A percentile compares a stretch with the other conserved stretches of the same genome.
Evolutionary conservation across 2,113 vertebrate species (phyloP).

Genomic region (Bungarus multicinctus): DNA sequence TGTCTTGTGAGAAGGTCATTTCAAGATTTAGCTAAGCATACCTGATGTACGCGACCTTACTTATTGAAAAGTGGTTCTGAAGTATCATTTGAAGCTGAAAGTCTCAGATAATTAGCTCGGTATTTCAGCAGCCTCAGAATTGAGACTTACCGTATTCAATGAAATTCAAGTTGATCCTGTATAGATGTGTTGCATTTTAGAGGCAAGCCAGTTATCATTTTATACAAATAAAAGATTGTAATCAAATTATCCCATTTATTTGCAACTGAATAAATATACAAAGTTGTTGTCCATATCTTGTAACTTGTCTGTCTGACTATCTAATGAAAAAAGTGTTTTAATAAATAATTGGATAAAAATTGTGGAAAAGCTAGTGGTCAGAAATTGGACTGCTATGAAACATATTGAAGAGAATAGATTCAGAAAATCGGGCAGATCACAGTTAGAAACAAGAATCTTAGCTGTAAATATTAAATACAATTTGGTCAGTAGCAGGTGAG

Average conservation of each 20-base stretch:
- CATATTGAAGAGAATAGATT: not conserved
- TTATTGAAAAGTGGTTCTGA: not conserved
- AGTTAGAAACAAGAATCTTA: not conserved
- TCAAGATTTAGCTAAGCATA: not conserved
- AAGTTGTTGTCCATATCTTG: not conserved
- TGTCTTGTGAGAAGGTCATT: not conserved
- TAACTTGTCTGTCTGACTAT: not conserved
- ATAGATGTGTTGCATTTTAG: not conserved
- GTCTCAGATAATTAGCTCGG: not conserved
- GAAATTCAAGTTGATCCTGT: not conserved
- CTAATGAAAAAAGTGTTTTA: not conserved
- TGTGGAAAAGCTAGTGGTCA: not conserved
- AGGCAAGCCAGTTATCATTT: not conserved
- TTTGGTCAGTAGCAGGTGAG: not conserved
- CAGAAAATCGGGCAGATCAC: not conserved
- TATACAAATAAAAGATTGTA: not conserved
- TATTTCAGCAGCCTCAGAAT: not conserved
- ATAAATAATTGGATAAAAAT: not conserved
- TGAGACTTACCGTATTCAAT: not conserved
- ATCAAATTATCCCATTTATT: not conserved
- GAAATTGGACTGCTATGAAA: not conserved
- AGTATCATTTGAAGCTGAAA: not conserved
- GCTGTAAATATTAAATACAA: not conserved
- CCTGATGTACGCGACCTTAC: not conserved
- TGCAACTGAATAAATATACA: not conserved